Evolutionary conservation across 2,113 vertebrate genomes (phyloP).

Genomic region (Trachemys scripta): DNA sequence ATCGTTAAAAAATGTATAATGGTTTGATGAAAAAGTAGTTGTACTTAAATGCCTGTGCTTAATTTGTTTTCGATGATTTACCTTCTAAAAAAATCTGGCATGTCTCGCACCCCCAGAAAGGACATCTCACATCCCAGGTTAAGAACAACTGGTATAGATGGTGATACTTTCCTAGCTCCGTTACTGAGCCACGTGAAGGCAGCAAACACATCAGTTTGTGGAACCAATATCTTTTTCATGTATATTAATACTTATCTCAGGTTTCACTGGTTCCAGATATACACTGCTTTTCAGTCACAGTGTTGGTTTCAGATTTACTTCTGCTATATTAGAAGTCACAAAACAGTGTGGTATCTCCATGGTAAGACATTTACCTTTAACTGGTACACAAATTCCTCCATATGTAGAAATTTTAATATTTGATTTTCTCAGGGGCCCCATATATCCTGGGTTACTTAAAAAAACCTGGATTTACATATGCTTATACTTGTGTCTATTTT

Average conservation of each 20-base stretch:
- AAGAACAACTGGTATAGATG: background rate
- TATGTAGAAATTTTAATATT: slow-evolving; percentile 27
- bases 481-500: slow-evolving; percentile 43
- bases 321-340: slow-evolving; percentile 31
- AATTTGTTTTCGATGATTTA: too few relatives aligned
- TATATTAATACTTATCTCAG: slow-evolving; percentile 32
- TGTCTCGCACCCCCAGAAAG: too few relatives aligned
- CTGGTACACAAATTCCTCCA: background rate
- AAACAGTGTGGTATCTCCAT: background rate
- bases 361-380: slow-evolving; percentile 38
- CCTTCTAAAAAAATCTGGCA: too few relatives aligned
- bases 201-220: background rate
- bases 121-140: too few relatives aligned
- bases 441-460: background rate
- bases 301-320: slow-evolving; percentile 51
- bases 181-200: slow-evolving; percentile 11
- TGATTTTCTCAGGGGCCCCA: slow-evolving; percentile 15
- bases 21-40: too few relatives aligned
- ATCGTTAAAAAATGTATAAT: too few relatives aligned
- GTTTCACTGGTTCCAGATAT: slow-evolving; percentile 59
- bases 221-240: slow-evolving; percentile 28
- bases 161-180: background rate
- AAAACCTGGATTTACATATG: slow-evolving; percentile 52
- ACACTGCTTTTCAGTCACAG: slow-evolving; percentile 1
- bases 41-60: too few relatives aligned